Evolutionary conservation across 2,888 invertebrate species (phyloP).

Genomic region (Prenolepis imparis): DNA sequence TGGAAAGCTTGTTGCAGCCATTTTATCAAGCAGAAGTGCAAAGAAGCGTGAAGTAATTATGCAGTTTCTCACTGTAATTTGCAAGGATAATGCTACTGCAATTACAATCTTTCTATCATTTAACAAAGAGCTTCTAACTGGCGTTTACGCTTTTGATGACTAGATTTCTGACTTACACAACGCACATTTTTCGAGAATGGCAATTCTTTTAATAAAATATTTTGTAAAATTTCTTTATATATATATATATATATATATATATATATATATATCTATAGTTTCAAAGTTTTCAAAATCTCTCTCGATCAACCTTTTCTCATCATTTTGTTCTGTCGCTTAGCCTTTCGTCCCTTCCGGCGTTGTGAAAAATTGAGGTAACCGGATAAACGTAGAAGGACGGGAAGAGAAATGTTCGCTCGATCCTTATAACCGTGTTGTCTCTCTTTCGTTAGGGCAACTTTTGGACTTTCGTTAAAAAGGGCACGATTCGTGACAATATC

Average conservation of each 20-base stretch:
- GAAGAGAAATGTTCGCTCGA: conserved; percentile 30
- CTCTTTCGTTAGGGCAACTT: conserved; percentile 27
- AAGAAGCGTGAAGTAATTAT: conserved; percentile 24
- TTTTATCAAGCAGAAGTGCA: conserved; percentile 6
- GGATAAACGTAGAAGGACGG: conserved; percentile 23
- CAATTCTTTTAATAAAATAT: background rate
- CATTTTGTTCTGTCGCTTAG: background rate
- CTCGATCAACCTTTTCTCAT: background rate
- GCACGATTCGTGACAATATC: conserved; percentile 43
- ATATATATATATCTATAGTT: background rate
- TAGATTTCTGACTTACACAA: background rate
- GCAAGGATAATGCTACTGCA: background rate
- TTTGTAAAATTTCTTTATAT: background rate
- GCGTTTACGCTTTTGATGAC: background rate
- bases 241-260: background rate
- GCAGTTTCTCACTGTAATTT: background rate
- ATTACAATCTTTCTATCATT: background rate
- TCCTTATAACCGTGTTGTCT: background rate
- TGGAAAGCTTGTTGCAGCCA: conserved; percentile 27
- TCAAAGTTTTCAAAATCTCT: background rate
- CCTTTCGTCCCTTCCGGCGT: background rate
- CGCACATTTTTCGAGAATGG: background rate
- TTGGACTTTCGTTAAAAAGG: conserved; percentile 15
- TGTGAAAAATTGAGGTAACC: conserved; percentile 28
- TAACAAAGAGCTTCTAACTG: background rate